Evolutionary conservation across 2,888 invertebrate species (phyloP), one percentile per base, ranked within the genome.

Genomic region (Drosophila meridiana): DNA sequence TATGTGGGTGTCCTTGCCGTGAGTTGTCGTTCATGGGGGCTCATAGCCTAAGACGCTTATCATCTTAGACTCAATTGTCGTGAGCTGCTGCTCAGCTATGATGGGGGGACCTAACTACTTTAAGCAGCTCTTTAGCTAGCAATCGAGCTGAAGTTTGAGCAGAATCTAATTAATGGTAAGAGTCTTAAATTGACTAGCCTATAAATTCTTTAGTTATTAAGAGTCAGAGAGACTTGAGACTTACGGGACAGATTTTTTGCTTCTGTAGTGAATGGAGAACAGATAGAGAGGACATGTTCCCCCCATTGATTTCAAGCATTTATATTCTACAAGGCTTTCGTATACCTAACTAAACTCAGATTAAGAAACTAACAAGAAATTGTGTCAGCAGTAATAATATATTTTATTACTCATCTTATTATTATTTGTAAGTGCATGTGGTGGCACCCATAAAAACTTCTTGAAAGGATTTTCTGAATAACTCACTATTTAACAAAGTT

Each of bases 1-100:
- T 36, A 76, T 74, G 76, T 65, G 65, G 71, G 64, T 75, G 52
- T 52, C 52, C 52, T 13, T 3, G 0, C 3, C 20, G 11, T 1
- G 20, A 50, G 8, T 32, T n/a, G 52, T 20, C 20, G 20, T 20
- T 11, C 20, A 28, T 20, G 34, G 11, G 65, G 42, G 45, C 38
- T 53, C 26, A 53, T 36, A 36, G 53, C 34, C 53, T 53, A 64
- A 76, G 34, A 57, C 8, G 77, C 72, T 77, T 77, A 73, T n/a
- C 50, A 34, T 53, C 28, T 50, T 6, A 47, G n/a, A 45, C 34
- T 26, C 32, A 55, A 62, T 34, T 50, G 48, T 50, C 38, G 14
- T 40, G 32, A 58, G 30, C 53, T 56, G 43, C 13, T 32, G 7
- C 52, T 45, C 45, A 40, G 13, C 9, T 47, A 26, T 9, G 34